Conservation (phyloP, 2,888 invertebrate genomes). For the Oscheius onirici region DNA sequence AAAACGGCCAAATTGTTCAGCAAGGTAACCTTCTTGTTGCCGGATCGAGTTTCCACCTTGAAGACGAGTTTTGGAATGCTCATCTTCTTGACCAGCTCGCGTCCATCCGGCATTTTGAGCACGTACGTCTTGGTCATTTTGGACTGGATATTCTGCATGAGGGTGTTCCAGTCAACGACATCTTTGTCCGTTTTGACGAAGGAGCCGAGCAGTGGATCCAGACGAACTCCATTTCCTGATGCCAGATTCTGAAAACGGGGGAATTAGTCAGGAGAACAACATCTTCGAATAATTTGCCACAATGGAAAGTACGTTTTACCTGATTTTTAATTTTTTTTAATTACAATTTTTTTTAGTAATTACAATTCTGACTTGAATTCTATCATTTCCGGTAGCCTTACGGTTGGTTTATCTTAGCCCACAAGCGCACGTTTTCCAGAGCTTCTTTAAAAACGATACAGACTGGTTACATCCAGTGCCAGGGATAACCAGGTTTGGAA, state of each 20-base stretch:
- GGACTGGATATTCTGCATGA: slow-evolving; percentile 48
- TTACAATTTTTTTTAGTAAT: too few species aligned
- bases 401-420: too few species aligned
- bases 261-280: too few species aligned
- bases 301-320: too few species aligned
- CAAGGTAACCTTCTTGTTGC: slow-evolving; percentile 80
- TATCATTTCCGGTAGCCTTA: too few species aligned
- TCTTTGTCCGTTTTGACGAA: slow-evolving; percentile 38
- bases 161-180: slow-evolving; percentile 48
- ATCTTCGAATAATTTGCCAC: background rate
- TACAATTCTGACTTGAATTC: too few species aligned
- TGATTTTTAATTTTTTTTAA: too few species aligned
- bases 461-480: too few species aligned
- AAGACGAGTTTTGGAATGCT: slow-evolving; percentile 49
- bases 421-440: too few species aligned
- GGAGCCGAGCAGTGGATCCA: slow-evolving; percentile 46
- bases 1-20: slow-evolving; percentile 88
- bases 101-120: slow-evolving; percentile 56
- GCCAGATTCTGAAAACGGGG: slow-evolving; percentile 45
- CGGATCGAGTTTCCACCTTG: slow-evolving; percentile 64
- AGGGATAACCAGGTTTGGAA: too few species aligned
- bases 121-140: slow-evolving; percentile 63
- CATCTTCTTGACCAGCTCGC: slow-evolving; percentile 50
- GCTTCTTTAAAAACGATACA: too few species aligned
- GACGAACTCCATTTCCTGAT: slow-evolving; percentile 41